Percentiles rank a stretch among this genome's conserved stretches.
Conservation (phyloP, 2,888 invertebrate genomes). For the Cremastobaeus sp. region DNA sequence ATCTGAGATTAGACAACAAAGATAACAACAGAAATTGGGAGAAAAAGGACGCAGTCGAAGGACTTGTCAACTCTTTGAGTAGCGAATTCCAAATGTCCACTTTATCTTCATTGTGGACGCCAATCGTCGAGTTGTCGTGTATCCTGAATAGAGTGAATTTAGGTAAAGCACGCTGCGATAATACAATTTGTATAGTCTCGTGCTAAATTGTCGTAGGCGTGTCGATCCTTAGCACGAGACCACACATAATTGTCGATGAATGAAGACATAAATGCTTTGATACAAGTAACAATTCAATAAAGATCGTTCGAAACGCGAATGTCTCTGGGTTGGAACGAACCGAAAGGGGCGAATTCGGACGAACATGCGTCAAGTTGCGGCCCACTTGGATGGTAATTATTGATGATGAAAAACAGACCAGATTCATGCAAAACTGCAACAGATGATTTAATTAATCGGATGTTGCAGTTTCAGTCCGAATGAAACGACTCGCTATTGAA, state of each 20-base stretch:
- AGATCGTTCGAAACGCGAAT: too few relatives aligned
- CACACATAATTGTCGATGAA: constrained; percentile 39
- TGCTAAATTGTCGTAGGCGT: constrained; percentile 49
- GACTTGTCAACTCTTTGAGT: constrained; percentile 26
- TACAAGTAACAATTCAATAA: constrained; percentile 34
- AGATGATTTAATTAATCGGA: too few relatives aligned
- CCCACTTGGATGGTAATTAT: too few relatives aligned
- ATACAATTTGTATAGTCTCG: constrained; percentile 37
- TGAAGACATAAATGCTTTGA: constrained; percentile 33
- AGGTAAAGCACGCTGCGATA: constrained; percentile 28
- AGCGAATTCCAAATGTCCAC: constrained; percentile 46
- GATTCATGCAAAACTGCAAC: too few relatives aligned
- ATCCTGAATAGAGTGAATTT: constrained; percentile 37
- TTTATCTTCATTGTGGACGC: constrained; percentile 35
- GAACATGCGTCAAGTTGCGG: too few relatives aligned
- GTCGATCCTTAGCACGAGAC: constrained; percentile 48
- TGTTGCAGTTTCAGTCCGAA: too few relatives aligned
- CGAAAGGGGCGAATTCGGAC: too few relatives aligned
- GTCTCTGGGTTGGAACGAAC: too few relatives aligned
- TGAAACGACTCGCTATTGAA: not conserved
- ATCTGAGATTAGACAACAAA: constrained; percentile 49
- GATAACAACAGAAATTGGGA: constrained; percentile 1
- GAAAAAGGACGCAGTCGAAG: constrained; percentile 5
- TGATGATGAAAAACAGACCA: too few relatives aligned
- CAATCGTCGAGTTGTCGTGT: constrained; percentile 40